Conservation (phyloP, 2,113 vertebrate genomes). For the Elanus axillaris region DNA sequence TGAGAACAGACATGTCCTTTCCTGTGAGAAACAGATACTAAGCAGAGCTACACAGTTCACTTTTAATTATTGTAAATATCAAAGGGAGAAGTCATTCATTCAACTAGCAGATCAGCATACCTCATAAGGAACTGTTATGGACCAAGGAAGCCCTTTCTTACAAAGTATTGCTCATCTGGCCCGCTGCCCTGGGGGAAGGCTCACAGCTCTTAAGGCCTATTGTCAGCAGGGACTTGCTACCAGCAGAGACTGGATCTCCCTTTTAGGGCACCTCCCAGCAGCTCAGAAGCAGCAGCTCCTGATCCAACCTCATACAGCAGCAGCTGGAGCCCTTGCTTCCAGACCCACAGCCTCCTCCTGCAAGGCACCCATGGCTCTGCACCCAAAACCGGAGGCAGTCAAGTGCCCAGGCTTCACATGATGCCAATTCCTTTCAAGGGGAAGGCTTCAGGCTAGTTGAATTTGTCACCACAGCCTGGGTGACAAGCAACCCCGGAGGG, state of each 20-base stretch:
- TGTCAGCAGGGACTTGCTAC: neutral
- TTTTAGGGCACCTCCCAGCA: neutral
- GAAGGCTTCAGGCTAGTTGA: neutral
- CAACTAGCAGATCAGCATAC: neutral
- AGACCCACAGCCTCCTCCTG: neutral
- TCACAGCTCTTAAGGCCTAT: neutral
- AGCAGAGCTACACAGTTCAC: neutral
- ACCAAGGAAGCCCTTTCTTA: neutral
- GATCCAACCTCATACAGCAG: neutral
- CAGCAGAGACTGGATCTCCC: neutral
- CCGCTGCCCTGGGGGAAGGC: neutral
- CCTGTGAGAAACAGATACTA: neutral
- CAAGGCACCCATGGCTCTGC: neutral
- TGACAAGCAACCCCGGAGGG: neutral
- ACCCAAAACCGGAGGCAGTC: neutral
- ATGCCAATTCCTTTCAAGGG: too few relatives aligned
- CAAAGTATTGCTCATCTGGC: neutral
- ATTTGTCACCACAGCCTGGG: neutral
- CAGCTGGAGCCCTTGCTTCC: neutral
- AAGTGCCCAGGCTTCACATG: neutral
- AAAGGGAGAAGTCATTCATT: neutral
- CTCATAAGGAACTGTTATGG: neutral
- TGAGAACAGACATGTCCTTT: neutral
- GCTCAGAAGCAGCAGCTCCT: neutral
- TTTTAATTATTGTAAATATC: neutral